phyloP scores from a whole-genome alignment of 2,113 vertebrate species.

The Phoenicopterus ruber region DNA sequence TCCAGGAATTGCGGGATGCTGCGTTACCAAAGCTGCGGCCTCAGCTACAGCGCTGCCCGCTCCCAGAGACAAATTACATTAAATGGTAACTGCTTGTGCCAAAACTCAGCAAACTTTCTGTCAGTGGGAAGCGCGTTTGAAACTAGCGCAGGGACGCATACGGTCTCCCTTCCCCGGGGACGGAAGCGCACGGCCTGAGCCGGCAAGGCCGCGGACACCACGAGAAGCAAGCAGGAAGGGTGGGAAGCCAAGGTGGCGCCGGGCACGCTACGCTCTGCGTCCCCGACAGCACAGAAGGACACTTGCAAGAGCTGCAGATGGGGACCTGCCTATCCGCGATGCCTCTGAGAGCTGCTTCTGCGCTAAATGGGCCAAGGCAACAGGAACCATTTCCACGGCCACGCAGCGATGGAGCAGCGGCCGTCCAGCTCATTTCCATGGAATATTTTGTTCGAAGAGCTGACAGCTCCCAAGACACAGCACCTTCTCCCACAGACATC shows the following conservation, averaged over 20 bases:
- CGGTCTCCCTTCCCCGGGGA: background rate
- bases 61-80: background rate
- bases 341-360: background rate
- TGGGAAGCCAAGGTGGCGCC: background rate
- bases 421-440: background rate
- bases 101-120: background rate
- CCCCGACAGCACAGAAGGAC: background rate
- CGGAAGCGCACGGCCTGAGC: background rate
- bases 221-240: background rate
- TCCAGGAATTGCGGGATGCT: background rate
- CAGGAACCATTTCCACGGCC: background rate
- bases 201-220: background rate
- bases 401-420: accelerated
- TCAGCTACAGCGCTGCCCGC: background rate
- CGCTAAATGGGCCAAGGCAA: background rate
- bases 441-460: background rate
- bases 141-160: background rate
- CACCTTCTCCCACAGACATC: background rate
- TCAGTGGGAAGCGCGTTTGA: background rate
- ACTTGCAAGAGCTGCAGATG: background rate
- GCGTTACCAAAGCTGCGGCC: background rate
- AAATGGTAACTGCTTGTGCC: background rate
- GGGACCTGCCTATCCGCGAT: too few species aligned
- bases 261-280: background rate
- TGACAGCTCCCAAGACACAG: background rate